Evolutionary conservation across 2,888 invertebrate genomes (phyloP).

Genomic region (Heteromurus nitidus): DNA sequence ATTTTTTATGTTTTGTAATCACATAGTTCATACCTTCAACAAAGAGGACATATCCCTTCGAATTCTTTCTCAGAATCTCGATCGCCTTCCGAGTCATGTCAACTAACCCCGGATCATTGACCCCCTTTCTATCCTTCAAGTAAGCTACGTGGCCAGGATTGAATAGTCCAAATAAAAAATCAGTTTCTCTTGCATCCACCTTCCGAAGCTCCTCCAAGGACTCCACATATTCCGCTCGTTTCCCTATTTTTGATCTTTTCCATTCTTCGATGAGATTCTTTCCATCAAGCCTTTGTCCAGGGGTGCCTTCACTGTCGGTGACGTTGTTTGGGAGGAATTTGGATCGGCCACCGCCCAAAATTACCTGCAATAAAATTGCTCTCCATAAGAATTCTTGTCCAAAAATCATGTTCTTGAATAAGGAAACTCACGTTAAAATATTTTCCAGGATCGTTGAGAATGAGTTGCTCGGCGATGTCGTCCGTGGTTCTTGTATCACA

Average conservation of each 20-base stretch:
- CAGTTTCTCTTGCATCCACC: constrained; percentile 77
- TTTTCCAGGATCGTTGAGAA: constrained; percentile 86
- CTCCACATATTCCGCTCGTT: constrained; percentile 77
- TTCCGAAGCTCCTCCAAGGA: constrained; percentile 79
- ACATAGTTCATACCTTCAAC: constrained; percentile 81
- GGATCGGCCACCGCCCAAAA: constrained; percentile 72
- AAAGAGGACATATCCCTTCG: constrained; percentile 85
- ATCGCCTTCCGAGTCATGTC: constrained; percentile 92
- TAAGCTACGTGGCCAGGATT: constrained; percentile 59
- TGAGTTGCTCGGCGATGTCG: constrained; percentile 88
- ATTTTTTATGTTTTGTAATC: background rate
- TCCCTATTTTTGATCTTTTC: constrained; percentile 75
- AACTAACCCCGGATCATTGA: constrained; percentile 82
- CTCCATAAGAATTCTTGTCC: background rate
- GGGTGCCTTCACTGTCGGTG: constrained; percentile 72
- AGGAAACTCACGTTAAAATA: constrained; percentile 80
- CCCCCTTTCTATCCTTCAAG: constrained; percentile 22
- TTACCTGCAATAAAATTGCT: constrained; percentile 77
- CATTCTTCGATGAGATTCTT: constrained; percentile 82
- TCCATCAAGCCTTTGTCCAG: constrained; percentile 80
- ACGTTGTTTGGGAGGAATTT: constrained; percentile 69
- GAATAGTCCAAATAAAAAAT: constrained; percentile 81
- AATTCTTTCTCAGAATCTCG: constrained; percentile 80
- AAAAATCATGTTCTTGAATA: background rate
- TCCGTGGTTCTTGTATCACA: constrained; percentile 79